phyloP scores from a whole-genome alignment of 2,113 vertebrate species.

The Alectura lathami region DNA sequence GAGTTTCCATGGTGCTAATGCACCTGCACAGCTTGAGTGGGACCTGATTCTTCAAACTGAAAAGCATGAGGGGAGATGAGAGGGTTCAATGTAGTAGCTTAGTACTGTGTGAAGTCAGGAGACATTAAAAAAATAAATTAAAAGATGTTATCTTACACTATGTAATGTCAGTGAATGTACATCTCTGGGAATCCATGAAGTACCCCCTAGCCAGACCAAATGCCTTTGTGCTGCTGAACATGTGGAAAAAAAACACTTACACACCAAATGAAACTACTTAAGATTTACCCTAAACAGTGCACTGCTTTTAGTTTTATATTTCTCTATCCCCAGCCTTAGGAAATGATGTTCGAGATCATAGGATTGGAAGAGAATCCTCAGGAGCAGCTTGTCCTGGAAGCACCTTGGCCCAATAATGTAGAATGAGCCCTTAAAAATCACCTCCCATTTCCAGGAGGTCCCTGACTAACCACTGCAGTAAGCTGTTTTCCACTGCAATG shows the following conservation, averaged over 20 bases:
- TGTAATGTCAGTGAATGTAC: not conserved
- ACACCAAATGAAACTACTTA: not conserved
- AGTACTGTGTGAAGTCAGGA: not conserved
- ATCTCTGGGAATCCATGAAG: not conserved
- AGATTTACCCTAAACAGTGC: rapidly evolving
- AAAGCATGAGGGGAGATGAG: not conserved
- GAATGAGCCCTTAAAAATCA: not conserved
- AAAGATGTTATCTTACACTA: not conserved
- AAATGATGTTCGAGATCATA: not conserved
- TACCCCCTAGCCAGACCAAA: not conserved
- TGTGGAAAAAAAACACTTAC: rapidly evolving
- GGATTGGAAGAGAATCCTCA: not conserved
- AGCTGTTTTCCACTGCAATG: not conserved
- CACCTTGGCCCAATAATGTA: rapidly evolving
- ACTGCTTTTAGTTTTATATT: not conserved
- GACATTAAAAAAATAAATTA: not conserved
- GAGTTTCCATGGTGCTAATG: not conserved
- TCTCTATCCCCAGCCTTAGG: too few species aligned
- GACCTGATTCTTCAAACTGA: not conserved
- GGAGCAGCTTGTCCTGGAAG: not conserved
- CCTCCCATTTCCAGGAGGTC: rapidly evolving
- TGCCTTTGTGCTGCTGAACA: not conserved
- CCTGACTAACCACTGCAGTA: not conserved
- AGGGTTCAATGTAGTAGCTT: not conserved
- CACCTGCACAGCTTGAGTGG: not conserved